Base-by-base conservation (phyloP, 2,888 invertebrate species). In the Steinernema hermaphroditum region DNA sequence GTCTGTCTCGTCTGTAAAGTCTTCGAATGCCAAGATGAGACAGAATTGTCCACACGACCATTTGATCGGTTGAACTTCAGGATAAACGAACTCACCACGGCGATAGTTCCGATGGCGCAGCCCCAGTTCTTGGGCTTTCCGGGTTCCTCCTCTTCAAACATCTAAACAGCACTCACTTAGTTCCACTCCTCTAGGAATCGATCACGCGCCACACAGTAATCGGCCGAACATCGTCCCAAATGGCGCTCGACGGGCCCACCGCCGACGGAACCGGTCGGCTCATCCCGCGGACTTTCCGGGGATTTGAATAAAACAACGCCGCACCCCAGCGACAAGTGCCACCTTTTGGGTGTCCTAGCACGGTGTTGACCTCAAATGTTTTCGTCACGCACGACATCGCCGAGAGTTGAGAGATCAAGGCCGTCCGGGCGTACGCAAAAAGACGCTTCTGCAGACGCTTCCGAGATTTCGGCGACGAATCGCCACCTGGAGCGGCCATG, bases 51-150 rank as follows among this genome's bases (percentile, higher is more conserved):
- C n/a, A n/a, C n/a, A n/a, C n/a, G n/a, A n/a, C n/a, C n/a, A n/a
- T n/a, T n/a, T n/a, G n/a, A n/a, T n/a, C n/a, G n/a, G n/a, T n/a
- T n/a, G n/a, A n/a, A n/a, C n/a, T n/a, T n/a, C n/a, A n/a, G n/a
- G n/a, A n/a, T n/a, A 8, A 4, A 37, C 14, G 2, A 14, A 62
- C 75, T 70, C 50, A 74, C 77, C 34, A 74, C 41, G 19, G 75
- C 44, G 41, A 77, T 76, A 24, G 80, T 72, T 12, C 71, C 74
- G 0, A 81, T 79, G 1, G 84, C 76, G 43, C 80, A 81, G 54
- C 78, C 78, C 83, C 83, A 84, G 41, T 82, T 75, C 16, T 76
- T 79, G 14, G 82, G 82, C 69, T 83, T 80, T 9, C 83, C 83
- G 9, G 76, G 77, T 70, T 82, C 82, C 44, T 57, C 73, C 69